phyloP scores from a whole-genome alignment of 2,888 invertebrate species.

The Tachina grossa region DNA sequence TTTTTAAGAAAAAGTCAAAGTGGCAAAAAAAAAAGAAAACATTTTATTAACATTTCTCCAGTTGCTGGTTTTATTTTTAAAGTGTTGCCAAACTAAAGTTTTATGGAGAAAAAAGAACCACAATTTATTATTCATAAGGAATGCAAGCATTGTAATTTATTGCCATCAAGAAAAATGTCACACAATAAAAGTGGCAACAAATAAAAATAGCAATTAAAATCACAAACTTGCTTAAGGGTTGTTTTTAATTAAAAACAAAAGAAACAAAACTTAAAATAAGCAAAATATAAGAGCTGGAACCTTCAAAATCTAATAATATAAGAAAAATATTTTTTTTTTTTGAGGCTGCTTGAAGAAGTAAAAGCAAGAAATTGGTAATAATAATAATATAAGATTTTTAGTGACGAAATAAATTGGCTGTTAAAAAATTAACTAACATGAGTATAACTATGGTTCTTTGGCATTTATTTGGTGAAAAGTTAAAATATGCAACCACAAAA shows the following conservation, averaged over 20 bases:
- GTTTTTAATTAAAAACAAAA: constrained; percentile 31
- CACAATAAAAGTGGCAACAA: constrained; percentile 34
- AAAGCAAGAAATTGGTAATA: background rate
- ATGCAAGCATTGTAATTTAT: constrained; percentile 40
- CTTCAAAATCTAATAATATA: background rate
- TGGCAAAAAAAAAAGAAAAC: background rate
- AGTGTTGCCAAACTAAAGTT: background rate
- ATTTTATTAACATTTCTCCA: background rate
- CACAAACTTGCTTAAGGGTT: background rate
- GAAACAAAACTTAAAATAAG: no score
- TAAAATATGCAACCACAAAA: no score
- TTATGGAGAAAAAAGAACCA: constrained; percentile 12
- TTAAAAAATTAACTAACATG: no score
- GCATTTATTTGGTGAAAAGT: no score
- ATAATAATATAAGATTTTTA: no score
- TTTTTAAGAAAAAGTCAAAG: background rate
- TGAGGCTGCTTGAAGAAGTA: background rate
- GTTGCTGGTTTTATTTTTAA: background rate
- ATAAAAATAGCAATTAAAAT: constrained; percentile 41
- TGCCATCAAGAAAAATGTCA: constrained; percentile 35
- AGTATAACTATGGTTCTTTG: no score
- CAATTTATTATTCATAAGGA: constrained; percentile 50
- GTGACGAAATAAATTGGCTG: no score
- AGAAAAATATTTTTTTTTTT: no score
- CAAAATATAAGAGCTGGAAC: constrained; percentile 9